Conservation (phyloP, 1,140 invertebrate genomes). For the Drosophila virilis region DNA sequence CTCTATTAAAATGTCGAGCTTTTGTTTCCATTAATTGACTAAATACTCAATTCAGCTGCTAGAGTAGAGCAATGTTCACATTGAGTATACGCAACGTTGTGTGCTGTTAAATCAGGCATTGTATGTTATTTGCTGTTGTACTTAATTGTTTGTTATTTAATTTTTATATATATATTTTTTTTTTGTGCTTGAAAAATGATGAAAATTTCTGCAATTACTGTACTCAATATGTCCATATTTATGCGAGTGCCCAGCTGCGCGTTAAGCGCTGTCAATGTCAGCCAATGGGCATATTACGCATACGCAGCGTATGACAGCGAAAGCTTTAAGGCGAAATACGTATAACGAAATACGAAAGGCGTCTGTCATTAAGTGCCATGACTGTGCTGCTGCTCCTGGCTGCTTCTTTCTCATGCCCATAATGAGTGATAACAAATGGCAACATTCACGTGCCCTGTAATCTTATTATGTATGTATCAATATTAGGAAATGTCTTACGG, state of each 20-base stretch:
- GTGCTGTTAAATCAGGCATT: constrained; percentile 17
- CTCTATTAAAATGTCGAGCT: constrained; percentile 5
- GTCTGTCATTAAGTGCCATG: constrained; percentile 51
- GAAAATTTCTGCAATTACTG: constrained; percentile 35
- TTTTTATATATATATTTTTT: background rate
- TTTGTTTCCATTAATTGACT: constrained; percentile 25
- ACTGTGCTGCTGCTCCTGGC: constrained; percentile 12
- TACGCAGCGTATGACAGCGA: constrained; percentile 42
- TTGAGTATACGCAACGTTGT: constrained; percentile 26
- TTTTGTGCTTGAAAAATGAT: constrained; percentile 1
- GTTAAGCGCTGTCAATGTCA: constrained; percentile 31
- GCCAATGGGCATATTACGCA: constrained; percentile 40
- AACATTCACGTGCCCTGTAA: constrained; percentile 71
- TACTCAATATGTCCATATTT: constrained; percentile 16
- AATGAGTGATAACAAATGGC: constrained; percentile 71
- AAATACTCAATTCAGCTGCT: constrained; percentile 14
- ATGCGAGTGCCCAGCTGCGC: constrained; percentile 16
- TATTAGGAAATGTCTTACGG: constrained; percentile 51
- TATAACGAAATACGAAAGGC: constrained; percentile 16
- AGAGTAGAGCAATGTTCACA: constrained; percentile 10
- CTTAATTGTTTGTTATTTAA: background rate
- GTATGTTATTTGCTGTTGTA: constrained; percentile 2
- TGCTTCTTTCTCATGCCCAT: constrained; percentile 29
- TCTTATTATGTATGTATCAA: constrained; percentile 70
- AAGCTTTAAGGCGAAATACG: constrained; percentile 29